These are phyloP conservation scores for Heliconius eleuchia DNA, from an alignment of 1,140 invertebrate species.

Conservation along the genomic window DNA sequence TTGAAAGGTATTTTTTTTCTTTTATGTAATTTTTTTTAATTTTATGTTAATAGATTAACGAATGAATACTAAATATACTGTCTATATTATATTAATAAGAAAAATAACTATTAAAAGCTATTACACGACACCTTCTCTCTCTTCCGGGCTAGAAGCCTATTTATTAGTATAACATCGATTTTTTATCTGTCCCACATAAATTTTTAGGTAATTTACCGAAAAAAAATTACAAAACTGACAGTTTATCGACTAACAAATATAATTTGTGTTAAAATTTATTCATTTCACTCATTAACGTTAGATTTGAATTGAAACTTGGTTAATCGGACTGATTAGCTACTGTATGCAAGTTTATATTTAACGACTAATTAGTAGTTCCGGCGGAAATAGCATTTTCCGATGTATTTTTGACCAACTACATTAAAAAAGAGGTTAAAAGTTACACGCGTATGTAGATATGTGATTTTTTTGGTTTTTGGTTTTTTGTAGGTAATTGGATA, in stretches of 20 bases:
- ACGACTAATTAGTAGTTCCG: not conserved
- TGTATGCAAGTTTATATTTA: not conserved
- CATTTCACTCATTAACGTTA: not conserved
- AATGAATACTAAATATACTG: too few species aligned
- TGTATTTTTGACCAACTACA: not conserved
- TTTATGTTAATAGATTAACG: too few species aligned
- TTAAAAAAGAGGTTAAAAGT: too few species aligned
- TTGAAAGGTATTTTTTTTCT: too few species aligned
- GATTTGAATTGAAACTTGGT: not conserved
- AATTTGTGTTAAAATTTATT: not conserved
- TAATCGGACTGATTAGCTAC: slow-evolving; percentile 7
- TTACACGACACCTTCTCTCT: not conserved
- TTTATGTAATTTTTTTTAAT: too few species aligned
- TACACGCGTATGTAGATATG: too few species aligned
- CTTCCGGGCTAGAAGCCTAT: not conserved
- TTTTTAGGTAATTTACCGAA: slow-evolving; percentile 7
- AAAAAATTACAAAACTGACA: not conserved
- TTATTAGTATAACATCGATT: not conserved
- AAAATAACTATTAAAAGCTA: too few species aligned
- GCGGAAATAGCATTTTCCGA: not conserved
- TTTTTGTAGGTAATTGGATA: too few species aligned
- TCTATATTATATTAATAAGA: too few species aligned
- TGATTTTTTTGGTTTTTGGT: too few species aligned
- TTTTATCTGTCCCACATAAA: not conserved
- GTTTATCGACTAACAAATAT: not conserved